Evolutionary conservation across 1,140 invertebrate genomes (phyloP).

Genomic region (Aethina tumida): DNA sequence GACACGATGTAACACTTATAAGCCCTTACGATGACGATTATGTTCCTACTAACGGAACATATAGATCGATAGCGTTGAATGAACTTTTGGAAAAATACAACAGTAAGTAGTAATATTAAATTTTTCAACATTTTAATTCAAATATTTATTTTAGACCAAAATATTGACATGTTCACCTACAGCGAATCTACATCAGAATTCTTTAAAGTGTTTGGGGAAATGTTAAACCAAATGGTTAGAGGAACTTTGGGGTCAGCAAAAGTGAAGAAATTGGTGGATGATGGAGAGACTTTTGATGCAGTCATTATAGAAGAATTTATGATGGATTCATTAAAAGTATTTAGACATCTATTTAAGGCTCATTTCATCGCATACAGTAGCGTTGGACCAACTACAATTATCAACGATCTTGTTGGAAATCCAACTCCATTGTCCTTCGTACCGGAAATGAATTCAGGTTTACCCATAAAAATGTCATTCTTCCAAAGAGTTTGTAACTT

Average conservation of each 20-base stretch:
- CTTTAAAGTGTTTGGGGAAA: slow-evolving; percentile 7
- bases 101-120: too few species aligned
- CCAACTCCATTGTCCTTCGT: slow-evolving; percentile 32
- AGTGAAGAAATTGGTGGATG: slow-evolving; percentile 17
- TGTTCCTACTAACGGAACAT: too few species aligned
- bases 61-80: too few species aligned
- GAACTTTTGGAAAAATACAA: too few species aligned
- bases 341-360: slow-evolving; percentile 34
- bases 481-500: slow-evolving; percentile 36
- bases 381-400: slow-evolving; percentile 22
- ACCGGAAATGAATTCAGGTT: slow-evolving; percentile 25
- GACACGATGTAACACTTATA: slow-evolving; percentile 29
- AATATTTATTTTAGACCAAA: neutral
- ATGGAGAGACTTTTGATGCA: slow-evolving; percentile 37
- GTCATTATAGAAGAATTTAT: slow-evolving; percentile 38
- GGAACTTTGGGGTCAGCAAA: slow-evolving; percentile 7
- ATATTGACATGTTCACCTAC: neutral
- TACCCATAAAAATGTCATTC: slow-evolving; percentile 37
- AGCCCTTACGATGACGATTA: too few species aligned
- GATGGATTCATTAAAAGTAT: slow-evolving; percentile 36
- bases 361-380: slow-evolving; percentile 35
- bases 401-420: slow-evolving; percentile 31
- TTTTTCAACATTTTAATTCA: neutral
- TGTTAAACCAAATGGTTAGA: too few species aligned
- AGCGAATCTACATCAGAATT: neutral